Percentiles rank a stretch among this genome's conserved stretches.
These are phyloP conservation scores for Rhabdornis inornatus DNA, from an alignment of 2,113 vertebrate species.

Conservation along the genomic window DNA sequence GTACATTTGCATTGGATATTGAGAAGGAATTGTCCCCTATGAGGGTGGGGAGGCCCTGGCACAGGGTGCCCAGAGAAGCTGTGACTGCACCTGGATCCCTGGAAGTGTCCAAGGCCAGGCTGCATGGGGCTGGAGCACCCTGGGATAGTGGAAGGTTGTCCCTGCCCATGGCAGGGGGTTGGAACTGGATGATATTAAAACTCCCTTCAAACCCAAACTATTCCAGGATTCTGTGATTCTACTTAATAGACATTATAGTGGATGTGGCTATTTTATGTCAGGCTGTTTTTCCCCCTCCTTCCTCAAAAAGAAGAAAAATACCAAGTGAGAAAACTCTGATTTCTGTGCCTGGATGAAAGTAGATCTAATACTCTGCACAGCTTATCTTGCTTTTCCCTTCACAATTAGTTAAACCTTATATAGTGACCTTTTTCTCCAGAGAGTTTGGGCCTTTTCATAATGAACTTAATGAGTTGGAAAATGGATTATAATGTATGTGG, in stretches of 20 bases:
- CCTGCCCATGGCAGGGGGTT: not conserved
- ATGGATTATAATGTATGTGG: not conserved
- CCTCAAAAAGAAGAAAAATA: not conserved
- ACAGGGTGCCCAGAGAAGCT: not conserved
- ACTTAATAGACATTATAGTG: not conserved
- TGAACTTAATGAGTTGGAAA: not conserved
- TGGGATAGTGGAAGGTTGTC: fast-evolving
- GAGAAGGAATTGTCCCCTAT: not conserved
- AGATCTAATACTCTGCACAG: not conserved
- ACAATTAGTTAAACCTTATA: not conserved
- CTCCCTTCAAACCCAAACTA: not conserved
- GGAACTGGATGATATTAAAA: not conserved
- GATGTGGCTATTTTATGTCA: not conserved
- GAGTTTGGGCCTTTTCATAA: not conserved
- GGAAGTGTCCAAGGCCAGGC: fast-evolving
- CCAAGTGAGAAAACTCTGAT: not conserved
- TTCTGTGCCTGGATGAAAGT: not conserved
- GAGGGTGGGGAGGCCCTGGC: not conserved
- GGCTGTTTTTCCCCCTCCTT: not conserved
- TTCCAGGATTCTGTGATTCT: not conserved
- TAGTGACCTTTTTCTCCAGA: not conserved
- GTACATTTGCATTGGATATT: not conserved
- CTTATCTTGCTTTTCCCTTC: not conserved
- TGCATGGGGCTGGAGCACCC: fast-evolving
- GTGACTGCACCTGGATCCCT: not conserved